Evolutionary conservation across 2,888 invertebrate genomes (phyloP).

Genomic region (Drosophila nr. perissopoda): DNA sequence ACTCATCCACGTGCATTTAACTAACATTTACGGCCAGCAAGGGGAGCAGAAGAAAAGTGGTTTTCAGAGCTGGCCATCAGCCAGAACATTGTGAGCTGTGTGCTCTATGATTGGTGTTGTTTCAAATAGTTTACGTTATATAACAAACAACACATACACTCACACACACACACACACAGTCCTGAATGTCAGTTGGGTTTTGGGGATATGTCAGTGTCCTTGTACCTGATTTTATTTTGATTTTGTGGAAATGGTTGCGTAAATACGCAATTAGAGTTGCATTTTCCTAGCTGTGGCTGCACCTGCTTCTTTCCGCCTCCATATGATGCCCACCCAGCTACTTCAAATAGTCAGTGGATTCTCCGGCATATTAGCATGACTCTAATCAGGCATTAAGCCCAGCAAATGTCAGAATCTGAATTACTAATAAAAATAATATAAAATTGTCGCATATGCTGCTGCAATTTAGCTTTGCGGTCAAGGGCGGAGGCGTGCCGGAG

Average conservation of each 20-base stretch:
- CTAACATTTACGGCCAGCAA: constrained; percentile 69
- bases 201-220: constrained; percentile 19
- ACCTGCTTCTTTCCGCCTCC: not conserved
- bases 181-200: not conserved
- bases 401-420: constrained; percentile 45
- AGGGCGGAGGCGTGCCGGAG: constrained; percentile 15
- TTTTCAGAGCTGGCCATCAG: constrained; percentile 27
- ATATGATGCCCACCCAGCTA: not conserved
- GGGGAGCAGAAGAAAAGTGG: constrained; percentile 4
- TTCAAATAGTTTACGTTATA: constrained; percentile 64
- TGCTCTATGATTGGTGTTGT: constrained; percentile 57
- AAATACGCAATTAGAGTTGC: constrained; percentile 73
- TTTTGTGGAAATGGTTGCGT: constrained; percentile 68
- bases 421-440: constrained; percentile 48
- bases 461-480: constrained; percentile 73
- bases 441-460: constrained; percentile 79
- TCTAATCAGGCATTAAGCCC: constrained; percentile 64
- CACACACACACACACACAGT: not conserved
- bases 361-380: constrained; percentile 35
- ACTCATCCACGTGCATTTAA: constrained; percentile 83
- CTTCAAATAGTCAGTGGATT: constrained; percentile 2
- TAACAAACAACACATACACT: constrained; percentile 44
- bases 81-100: constrained; percentile 12
- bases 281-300: constrained; percentile 6
- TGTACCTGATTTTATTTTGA: constrained; percentile 66